A percentile compares a stretch with the other conserved stretches of the same genome.
Conservation (phyloP, 2,888 invertebrate species). For the Troilus luridus region DNA sequence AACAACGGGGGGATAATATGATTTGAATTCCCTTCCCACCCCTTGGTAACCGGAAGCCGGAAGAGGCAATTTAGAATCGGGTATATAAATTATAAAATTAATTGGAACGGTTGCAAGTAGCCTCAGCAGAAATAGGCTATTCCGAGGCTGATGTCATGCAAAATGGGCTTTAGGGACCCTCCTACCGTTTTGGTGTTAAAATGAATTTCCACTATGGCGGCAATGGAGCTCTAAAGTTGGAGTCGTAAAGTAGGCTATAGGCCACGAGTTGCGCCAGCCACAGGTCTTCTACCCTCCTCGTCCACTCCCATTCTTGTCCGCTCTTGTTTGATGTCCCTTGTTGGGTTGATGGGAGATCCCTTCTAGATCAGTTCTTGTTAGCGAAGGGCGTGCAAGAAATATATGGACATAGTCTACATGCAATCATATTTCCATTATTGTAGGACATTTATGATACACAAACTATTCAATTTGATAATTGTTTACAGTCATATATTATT, state of each 20-base stretch:
- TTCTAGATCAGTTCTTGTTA: too few species aligned
- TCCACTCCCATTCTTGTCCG: background rate
- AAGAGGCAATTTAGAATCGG: conserved; percentile 46
- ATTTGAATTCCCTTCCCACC: background rate
- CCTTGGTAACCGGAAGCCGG: background rate
- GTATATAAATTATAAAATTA: conserved; percentile 42
- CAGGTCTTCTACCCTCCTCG: background rate
- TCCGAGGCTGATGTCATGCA: conserved; percentile 18
- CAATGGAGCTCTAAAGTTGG: conserved; percentile 44
- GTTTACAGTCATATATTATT: too few species aligned
- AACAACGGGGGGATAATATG: background rate
- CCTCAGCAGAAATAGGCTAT: conserved; percentile 42
- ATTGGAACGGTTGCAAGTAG: conserved; percentile 41
- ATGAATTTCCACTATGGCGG: conserved; percentile 49
- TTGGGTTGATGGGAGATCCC: too few species aligned
- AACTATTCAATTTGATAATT: too few species aligned
- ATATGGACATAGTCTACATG: too few species aligned
- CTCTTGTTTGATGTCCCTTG: background rate
- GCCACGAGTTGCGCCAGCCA: conserved; percentile 44
- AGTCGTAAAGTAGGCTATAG: conserved; percentile 47
- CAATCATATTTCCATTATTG: too few species aligned
- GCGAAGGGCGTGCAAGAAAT: too few species aligned
- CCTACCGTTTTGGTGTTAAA: conserved; percentile 31
- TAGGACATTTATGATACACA: too few species aligned
- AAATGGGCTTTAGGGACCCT: conserved; percentile 14